Base-by-base conservation (phyloP, 2,797 vertebrate species). In the Chelmon rostratus region DNA sequence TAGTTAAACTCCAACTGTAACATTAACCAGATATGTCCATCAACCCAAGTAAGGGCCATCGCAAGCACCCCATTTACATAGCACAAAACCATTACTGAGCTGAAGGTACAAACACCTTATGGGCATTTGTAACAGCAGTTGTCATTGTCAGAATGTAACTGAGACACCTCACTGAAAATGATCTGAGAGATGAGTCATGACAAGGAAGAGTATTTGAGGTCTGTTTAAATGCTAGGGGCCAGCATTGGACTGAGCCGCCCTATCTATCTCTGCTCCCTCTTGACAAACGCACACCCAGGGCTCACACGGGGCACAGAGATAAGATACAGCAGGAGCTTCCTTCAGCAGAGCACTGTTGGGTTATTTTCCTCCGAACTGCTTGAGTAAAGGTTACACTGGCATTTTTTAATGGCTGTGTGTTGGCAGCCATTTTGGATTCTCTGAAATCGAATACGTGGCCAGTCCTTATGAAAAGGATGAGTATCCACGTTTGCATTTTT, bases 361-460 rank as follows among this genome's bases (percentile, higher is more conserved):
- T 91, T 87, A 89, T 88, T 93, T 92, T 91, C 89, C 88, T 91
- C 92, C 95, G 88, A 94, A 92, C 83, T 92, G 90, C 84, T 88
- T 67, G 68, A 89, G 79, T 78, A 91, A 89, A 89, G 71, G 85
- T 88, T 81, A 73, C 53, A 74, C 28, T 19, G 68, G 86, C 62
- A 71, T 72, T 71, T 73, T 77, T 79, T 66, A 40, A 78, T 53
- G 59, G 71, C 72, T 18, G 73, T 75, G 71, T 69, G 57, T 69
- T 64, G 72, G 86, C 79, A 74, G 82, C 78, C 87, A 86, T 91
- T 85, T 89, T 72, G 77, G 52, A 81, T 78, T 82, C 19, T 52
- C 37, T 71, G 8, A 63, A 73, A 88, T 68, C 1, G 4, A 85
- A 50, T 52, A 65, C 19, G 42, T 25, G 16, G 28, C 65, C 71